Evolutionary conservation across 2,113 vertebrate genomes (phyloP).

Genomic region (Tylochromis polylepis): DNA sequence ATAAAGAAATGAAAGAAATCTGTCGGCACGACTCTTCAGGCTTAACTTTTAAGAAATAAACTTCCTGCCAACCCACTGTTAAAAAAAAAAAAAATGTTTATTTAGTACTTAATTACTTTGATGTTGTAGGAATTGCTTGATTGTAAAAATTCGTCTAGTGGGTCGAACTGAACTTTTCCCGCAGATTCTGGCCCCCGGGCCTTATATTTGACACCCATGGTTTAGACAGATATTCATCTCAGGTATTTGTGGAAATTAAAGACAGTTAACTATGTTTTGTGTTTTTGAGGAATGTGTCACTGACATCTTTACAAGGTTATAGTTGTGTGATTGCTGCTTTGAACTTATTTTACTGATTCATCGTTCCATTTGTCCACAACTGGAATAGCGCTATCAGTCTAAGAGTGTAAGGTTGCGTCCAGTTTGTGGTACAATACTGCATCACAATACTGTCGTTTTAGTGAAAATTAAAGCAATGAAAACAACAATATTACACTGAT

Average conservation of each 20-base stretch:
- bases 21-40: neutral
- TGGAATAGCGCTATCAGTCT: neutral
- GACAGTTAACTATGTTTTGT: neutral
- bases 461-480: slow-evolving; percentile 10
- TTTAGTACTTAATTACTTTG: neutral
- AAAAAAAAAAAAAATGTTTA: neutral
- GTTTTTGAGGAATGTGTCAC: neutral
- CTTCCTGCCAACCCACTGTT: neutral
- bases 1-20: neutral
- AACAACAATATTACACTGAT: slow-evolving; percentile 29
- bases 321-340: neutral
- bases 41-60: neutral
- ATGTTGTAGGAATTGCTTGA: neutral
- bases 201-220: neutral
- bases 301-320: neutral
- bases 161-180: neutral
- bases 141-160: neutral
- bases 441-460: slow-evolving; percentile 12
- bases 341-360: neutral
- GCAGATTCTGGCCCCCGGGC: neutral
- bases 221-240: neutral
- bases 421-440: neutral
- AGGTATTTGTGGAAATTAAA: neutral
- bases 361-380: neutral
- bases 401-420: neutral